Conservation (phyloP, 1,140 invertebrate species). For the Mizuhopecten yessoensis region DNA sequence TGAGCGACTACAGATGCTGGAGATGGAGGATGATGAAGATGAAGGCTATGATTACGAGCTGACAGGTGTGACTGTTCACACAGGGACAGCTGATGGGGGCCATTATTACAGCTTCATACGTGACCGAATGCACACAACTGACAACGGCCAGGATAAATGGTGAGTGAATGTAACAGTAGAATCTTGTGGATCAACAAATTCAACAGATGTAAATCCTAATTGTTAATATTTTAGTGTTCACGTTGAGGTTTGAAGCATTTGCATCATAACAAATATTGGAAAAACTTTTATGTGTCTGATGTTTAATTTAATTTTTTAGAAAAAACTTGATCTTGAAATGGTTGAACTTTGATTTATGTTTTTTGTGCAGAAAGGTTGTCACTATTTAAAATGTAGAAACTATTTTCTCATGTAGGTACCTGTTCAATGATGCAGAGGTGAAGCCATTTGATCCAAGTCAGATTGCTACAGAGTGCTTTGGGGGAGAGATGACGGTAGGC, state of each 20-base stretch:
- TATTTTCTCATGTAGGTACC: constrained; percentile 84
- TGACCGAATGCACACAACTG: constrained; percentile 85
- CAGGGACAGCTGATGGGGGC: constrained; percentile 97
- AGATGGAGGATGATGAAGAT: constrained; percentile 80
- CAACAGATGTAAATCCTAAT: not conserved
- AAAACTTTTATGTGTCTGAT: no score
- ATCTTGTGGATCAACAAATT: not conserved
- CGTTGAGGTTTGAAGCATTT: not conserved
- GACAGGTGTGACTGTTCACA: constrained; percentile 97
- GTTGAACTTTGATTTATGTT: no score
- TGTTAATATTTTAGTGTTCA: not conserved
- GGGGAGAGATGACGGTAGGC: constrained; percentile 96
- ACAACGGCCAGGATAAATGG: constrained; percentile 91
- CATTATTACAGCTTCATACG: constrained; percentile 99
- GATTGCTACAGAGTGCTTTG: constrained; percentile 97
- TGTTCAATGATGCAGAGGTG: constrained; percentile 98
- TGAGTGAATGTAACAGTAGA: constrained; percentile 60
- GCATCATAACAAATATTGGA: not conserved
- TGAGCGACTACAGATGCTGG: constrained; percentile 62
- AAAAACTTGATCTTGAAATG: no score
- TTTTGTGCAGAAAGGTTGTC: no score
- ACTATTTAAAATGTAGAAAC: no score
- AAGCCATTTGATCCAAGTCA: constrained; percentile 97
- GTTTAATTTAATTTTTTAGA: no score
- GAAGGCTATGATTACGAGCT: constrained; percentile 93